These are phyloP conservation scores for Colostygia pectinataria DNA, from an alignment of 2,888 invertebrate species.

Conservation along the genomic window DNA sequence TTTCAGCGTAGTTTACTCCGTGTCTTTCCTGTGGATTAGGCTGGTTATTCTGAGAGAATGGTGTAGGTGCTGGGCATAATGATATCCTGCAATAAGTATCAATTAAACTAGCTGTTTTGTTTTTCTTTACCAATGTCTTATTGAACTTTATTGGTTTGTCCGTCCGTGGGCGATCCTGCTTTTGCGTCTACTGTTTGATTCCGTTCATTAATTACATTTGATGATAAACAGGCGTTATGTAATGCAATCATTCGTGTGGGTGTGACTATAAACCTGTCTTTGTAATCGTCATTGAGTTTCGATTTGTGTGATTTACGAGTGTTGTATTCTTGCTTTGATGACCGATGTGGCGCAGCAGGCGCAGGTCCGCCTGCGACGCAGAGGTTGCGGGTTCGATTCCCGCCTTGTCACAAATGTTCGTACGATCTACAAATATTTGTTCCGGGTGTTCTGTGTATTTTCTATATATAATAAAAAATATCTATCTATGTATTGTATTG, in stretches of 20 bases:
- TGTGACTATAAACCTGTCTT: conserved; percentile 35
- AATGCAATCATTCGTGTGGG: conserved; percentile 35
- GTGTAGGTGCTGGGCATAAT: too few species aligned
- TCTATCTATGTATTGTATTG: too few species aligned
- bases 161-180: conserved; percentile 38
- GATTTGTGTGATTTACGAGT: conserved; percentile 33
- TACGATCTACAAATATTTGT: too few species aligned
- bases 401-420: too few species aligned
- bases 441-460: too few species aligned
- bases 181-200: conserved; percentile 44
- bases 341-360: too few species aligned
- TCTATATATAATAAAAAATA: too few species aligned
- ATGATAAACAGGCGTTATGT: conserved; percentile 38
- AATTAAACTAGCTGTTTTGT: conserved; percentile 3
- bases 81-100: not conserved
- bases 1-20: too few species aligned
- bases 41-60: too few species aligned
- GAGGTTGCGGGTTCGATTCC: too few species aligned
- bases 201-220: conserved; percentile 46
- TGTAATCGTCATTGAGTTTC: conserved; percentile 32
- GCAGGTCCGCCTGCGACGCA: too few species aligned
- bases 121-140: conserved; percentile 1
- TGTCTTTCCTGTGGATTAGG: too few species aligned
- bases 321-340: conserved; percentile 15
- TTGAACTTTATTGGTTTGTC: conserved; percentile 37